These are phyloP conservation scores for Acrobasis repandana DNA, from an alignment of 2,888 invertebrate genomes.

Conservation along the genomic window DNA sequence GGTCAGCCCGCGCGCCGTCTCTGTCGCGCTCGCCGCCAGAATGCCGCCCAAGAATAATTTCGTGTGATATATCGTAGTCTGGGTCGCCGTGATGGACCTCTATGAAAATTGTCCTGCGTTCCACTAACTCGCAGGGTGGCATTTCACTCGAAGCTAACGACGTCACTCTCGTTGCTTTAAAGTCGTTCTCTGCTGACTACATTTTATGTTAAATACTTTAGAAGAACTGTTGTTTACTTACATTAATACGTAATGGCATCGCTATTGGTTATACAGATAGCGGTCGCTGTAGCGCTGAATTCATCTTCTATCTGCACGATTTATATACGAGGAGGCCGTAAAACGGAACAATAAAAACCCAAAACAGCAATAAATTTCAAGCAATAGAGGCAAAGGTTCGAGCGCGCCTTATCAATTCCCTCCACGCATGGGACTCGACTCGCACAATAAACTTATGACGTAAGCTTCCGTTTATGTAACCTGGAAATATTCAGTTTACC, in stretches of 20 bases:
- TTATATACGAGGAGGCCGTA: slow-evolving; percentile 81
- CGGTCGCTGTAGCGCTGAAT: slow-evolving; percentile 74
- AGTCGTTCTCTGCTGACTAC: slow-evolving; percentile 22
- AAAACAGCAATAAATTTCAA: slow-evolving; percentile 84
- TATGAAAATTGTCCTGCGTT: slow-evolving; percentile 65
- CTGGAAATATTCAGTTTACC: slow-evolving; percentile 32
- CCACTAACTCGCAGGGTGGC: slow-evolving; percentile 46
- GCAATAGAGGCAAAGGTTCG: slow-evolving; percentile 83
- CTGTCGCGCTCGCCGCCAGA: slow-evolving; percentile 69
- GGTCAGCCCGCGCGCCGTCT: slow-evolving; percentile 78
- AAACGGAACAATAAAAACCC: slow-evolving; percentile 84
- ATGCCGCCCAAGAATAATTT: slow-evolving; percentile 75
- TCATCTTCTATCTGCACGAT: slow-evolving; percentile 82
- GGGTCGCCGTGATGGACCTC: slow-evolving; percentile 67
- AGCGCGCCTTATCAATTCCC: slow-evolving; percentile 82
- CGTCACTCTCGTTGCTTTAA: slow-evolving; percentile 21
- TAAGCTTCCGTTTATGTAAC: slow-evolving; percentile 45
- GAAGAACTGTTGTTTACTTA: slow-evolving; percentile 27
- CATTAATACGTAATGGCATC: slow-evolving; percentile 53
- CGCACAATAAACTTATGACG: slow-evolving; percentile 79
- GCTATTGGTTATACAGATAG: slow-evolving; percentile 66
- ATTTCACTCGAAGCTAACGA: slow-evolving; percentile 49
- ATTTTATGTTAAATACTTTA: slow-evolving; percentile 21
- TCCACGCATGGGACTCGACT: slow-evolving; percentile 73
- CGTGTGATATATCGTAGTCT: slow-evolving; percentile 76